Base-by-base conservation (phyloP, 2,888 invertebrate species). In the Spisula subtruncata region DNA sequence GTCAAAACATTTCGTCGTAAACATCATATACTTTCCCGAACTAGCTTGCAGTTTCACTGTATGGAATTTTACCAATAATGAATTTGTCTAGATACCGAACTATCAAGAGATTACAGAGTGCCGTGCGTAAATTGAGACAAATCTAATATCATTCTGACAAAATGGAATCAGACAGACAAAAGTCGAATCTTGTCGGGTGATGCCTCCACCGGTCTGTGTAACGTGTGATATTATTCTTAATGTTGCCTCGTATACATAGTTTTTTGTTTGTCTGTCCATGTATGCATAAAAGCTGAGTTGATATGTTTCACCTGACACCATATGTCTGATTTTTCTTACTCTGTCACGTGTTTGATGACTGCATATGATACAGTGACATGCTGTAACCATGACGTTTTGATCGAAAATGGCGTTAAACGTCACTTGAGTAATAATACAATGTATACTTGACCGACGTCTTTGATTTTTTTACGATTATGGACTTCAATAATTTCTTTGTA, bases 131-230 rank as follows among this genome's bases (percentile, higher is more conserved):
- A 35, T 75, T 75, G 35, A 75, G 35, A 32, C 75, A 25, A 35
- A 75, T 35, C 35, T 75, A 32, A 32, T 75, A 35, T 75, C 75
- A 14, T 35, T 35, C 75, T 75, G 75, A 75, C 75, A 75, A 75
- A 75, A 66, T 75, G 16, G 29, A 75, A 75, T 32, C 75, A 75
- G 75, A 35, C 35, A 75, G 12, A 75, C 16, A 18, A 35, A 75
- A 75, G 32, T 75, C 32, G 35, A 75, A 32, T 75, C 35, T 75
- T 35, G 14, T 75, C 32, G 75, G 20, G 18, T 75, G 35, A 75
- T 75, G 75, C 35, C 75, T 25, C 75, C 5, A 75, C 32, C 16
- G 35, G 75, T 75, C 75, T 75, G 75, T 32, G 75, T 35, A 75
- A 18, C 25, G 75, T 75, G 32, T 75, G 16, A 66, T 32, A 35